A percentile compares a stretch with the other conserved stretches of the same genome.
Evolutionary conservation across 2,888 invertebrate genomes (phyloP).

Genomic region (Mongoloraphidia duomilia): DNA sequence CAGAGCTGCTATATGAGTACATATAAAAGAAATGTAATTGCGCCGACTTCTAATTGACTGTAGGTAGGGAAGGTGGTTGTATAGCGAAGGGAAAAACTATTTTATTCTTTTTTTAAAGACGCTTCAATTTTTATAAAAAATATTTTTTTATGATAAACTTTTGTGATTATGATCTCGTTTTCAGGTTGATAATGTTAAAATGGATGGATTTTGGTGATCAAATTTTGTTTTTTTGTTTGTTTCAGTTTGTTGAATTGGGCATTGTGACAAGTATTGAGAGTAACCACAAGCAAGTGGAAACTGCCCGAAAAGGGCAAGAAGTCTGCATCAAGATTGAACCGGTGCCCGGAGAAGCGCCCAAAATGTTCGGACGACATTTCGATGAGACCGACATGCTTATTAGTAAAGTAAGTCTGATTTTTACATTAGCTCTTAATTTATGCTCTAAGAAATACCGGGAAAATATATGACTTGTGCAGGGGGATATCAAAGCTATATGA

Average conservation of each 20-base stretch:
- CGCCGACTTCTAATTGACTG: too few relatives aligned
- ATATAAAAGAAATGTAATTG: too few relatives aligned
- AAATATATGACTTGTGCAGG: too few relatives aligned
- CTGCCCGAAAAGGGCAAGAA: constrained; percentile 90
- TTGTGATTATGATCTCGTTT: too few relatives aligned
- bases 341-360: constrained; percentile 94
- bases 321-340: constrained; percentile 96
- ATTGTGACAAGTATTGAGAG: constrained; percentile 87
- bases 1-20: too few relatives aligned
- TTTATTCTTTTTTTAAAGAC: too few relatives aligned
- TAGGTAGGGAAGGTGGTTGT: too few relatives aligned
- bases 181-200: neutral
- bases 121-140: too few relatives aligned
- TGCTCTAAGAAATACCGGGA: too few relatives aligned
- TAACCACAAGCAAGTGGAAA: constrained; percentile 89
- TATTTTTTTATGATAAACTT: too few relatives aligned
- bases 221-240: constrained; percentile 18
- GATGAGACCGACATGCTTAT: constrained; percentile 89
- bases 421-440: neutral
- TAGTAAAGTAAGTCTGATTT: constrained; percentile 61
- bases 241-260: constrained; percentile 86
- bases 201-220: neutral
- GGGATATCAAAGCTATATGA: too few relatives aligned
- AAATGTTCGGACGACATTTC: constrained; percentile 97
- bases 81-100: too few relatives aligned